Evolutionary conservation across 2,113 vertebrate species (phyloP), one percentile per base, ranked within the genome.

Genomic region (Grallaria varia): DNA sequence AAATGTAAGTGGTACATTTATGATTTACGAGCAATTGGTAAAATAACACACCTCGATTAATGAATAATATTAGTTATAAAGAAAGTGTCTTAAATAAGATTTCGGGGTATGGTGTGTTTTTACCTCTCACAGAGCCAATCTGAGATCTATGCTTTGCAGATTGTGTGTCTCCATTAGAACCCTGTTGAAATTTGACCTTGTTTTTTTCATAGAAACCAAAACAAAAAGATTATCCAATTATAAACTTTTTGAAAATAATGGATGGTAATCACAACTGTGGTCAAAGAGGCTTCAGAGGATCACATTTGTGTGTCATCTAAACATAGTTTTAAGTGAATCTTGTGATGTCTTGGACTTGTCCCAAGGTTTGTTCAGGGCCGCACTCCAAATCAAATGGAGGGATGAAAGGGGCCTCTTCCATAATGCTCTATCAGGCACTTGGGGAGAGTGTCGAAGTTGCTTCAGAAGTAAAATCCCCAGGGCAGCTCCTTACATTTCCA

Each of bases 311-410:
- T 88, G 39, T 76, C 44, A 80, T 13, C 35, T 74, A 30, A 84
- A 35, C 45, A 18, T 11, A 59, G 42, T 39, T 81, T 78, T 68
- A 59, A 59, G 20, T 42, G 8, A 78, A 58, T 39, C 84, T 90
- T 74, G 2, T 58, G 33, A 68, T 84, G 50, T 25, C 33, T 39
- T 82, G 28, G 37, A 7, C n/a, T 74, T 10, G 21, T 90, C 19
- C 45, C 2, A 1, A 21, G 22, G 21, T 9, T 72, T 68, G 35
- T 39, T 93, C 33, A 47, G 27, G 28, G 37, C 53, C 64, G 23
- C 0, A 0, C 6, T 60, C 40, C 19, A 30, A 50, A 1, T 4
- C n/a, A 24, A n/a, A n/a, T 44, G 8, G 28, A 71, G 40, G 21
- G 4, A 8, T 84, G 45, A 68, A 73, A 28, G 40, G 12, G 5